These are phyloP conservation scores for Leptinotarsa haldemani DNA, from an alignment of 2,888 invertebrate species.

Conservation along the genomic window DNA sequence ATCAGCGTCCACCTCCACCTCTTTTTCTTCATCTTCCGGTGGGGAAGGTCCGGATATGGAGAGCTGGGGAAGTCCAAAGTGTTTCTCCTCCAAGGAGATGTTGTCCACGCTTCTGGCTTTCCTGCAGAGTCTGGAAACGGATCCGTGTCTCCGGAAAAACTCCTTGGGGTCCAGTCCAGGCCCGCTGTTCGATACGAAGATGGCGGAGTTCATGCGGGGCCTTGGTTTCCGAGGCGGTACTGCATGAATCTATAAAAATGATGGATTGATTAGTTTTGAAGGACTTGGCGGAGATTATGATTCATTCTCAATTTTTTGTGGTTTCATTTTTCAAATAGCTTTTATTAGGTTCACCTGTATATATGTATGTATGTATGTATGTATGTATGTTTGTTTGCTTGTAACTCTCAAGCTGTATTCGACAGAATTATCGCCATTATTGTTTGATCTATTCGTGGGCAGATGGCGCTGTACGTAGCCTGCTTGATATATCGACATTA, in stretches of 20 bases:
- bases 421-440: too few relatives aligned
- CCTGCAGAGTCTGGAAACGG: slow-evolving; percentile 82
- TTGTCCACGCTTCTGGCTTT: slow-evolving; percentile 83
- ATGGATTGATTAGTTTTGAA: neutral
- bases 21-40: slow-evolving; percentile 42
- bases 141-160: slow-evolving; percentile 82
- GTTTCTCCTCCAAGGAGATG: slow-evolving; percentile 71
- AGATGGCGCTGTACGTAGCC: too few relatives aligned
- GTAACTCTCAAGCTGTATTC: too few relatives aligned
- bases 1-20: slow-evolving; percentile 29
- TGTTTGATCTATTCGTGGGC: too few relatives aligned
- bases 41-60: slow-evolving; percentile 73
- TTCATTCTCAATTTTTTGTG: slow-evolving; percentile 2
- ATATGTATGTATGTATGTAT: too few relatives aligned
- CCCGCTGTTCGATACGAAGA: slow-evolving; percentile 82
- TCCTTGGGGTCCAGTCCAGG: slow-evolving; percentile 83
- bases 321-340: neutral
- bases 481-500: too few relatives aligned
- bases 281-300: neutral
- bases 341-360: too few relatives aligned
- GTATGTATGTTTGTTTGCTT: too few relatives aligned
- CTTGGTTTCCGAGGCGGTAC: slow-evolving; percentile 70
- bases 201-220: slow-evolving; percentile 87
- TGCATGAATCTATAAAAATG: slow-evolving; percentile 50
- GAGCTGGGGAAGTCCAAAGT: slow-evolving; percentile 77